Evolutionary conservation across 2,888 invertebrate genomes (phyloP).

Genomic region (Mythimna vitellina): DNA sequence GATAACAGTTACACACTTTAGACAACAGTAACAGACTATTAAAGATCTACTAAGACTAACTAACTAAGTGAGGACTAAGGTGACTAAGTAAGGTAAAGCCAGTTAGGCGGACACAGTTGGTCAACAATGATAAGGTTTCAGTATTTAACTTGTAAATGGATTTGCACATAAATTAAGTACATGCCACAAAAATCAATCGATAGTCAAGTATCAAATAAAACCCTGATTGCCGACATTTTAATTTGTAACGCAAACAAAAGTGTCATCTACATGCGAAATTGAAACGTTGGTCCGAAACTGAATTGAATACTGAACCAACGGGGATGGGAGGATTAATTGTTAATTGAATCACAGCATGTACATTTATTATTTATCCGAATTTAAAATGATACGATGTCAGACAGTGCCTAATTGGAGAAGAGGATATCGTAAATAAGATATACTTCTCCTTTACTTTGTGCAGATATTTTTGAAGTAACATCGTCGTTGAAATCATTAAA

Average conservation of each 20-base stretch:
- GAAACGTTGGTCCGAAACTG: conserved; percentile 79
- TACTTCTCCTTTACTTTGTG: neutral
- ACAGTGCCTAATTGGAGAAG: conserved; percentile 73
- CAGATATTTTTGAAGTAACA: conserved; percentile 36
- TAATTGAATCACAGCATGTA: conserved; percentile 84
- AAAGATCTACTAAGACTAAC: no score
- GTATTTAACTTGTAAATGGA: conserved; percentile 19
- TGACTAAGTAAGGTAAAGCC: neutral
- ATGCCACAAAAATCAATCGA: conserved; percentile 52
- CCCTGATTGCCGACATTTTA: conserved; percentile 80
- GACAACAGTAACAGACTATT: no score
- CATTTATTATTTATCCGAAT: conserved; percentile 80
- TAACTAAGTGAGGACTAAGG: no score
- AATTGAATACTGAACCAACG: conserved; percentile 80
- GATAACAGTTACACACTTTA: no score
- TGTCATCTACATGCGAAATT: conserved; percentile 80
- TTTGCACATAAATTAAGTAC: conserved; percentile 12
- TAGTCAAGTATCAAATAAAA: conserved; percentile 71
- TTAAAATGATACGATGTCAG: conserved; percentile 75
- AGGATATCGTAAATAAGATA: conserved; percentile 65
- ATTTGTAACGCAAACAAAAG: conserved; percentile 82
- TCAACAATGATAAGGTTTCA: neutral
- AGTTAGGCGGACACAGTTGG: neutral
- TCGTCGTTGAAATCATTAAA: conserved; percentile 27
- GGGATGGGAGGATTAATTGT: conserved; percentile 82